phyloP scores from a whole-genome alignment of 1,140 invertebrate genomes.

The Zaprionus taronus region DNA sequence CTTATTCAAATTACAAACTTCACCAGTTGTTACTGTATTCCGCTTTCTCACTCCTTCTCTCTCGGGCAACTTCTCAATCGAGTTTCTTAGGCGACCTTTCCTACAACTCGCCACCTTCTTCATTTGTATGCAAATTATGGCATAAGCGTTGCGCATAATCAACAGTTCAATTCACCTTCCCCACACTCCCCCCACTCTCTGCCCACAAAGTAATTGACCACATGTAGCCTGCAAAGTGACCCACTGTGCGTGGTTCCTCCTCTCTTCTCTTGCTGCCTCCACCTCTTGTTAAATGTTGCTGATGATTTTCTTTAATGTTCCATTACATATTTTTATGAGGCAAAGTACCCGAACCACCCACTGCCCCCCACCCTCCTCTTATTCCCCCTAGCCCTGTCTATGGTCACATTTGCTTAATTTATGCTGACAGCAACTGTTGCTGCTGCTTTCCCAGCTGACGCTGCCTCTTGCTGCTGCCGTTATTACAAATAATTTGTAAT shows the following conservation, averaged over 20 bases:
- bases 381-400: not conserved
- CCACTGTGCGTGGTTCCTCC: constrained; percentile 6
- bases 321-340: constrained; percentile 61
- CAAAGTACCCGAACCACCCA: constrained; percentile 22
- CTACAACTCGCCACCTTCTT: constrained; percentile 7
- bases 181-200: not conserved
- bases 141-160: constrained; percentile 54
- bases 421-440: constrained; percentile 54
- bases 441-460: constrained; percentile 10
- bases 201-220: constrained; percentile 47
- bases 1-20: not conserved
- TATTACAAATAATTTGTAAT: constrained; percentile 73
- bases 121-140: constrained; percentile 70
- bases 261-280: too few relatives aligned
- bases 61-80: not conserved
- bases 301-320: constrained; percentile 69
- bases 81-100: not conserved
- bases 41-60: not conserved
- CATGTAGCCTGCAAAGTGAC: constrained; percentile 33
- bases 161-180: constrained; percentile 32
- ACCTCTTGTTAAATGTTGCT: constrained; percentile 57
- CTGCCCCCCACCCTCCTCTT: not conserved
- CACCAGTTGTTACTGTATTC: not conserved
- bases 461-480: constrained; percentile 14
- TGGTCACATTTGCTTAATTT: constrained; percentile 66